These are phyloP conservation scores for Trematocara macrostoma DNA, from an alignment of 2,113 vertebrate species.

Conservation along the genomic window DNA sequence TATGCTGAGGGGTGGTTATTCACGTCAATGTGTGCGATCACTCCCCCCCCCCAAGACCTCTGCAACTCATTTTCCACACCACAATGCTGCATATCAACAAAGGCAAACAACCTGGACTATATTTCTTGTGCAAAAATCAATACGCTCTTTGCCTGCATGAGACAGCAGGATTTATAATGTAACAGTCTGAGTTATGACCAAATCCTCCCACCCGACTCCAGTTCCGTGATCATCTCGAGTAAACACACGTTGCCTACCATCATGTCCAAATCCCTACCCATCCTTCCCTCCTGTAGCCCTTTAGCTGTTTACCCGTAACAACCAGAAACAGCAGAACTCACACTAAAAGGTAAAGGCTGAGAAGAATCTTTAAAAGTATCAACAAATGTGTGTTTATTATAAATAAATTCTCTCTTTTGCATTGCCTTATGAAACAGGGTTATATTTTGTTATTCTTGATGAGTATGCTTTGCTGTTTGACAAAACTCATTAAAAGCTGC, in stretches of 20 bases:
- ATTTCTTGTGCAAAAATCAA: slow-evolving; percentile 63
- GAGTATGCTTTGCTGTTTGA: background rate
- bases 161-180: slow-evolving; percentile 53
- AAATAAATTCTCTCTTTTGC: background rate
- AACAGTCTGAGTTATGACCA: slow-evolving; percentile 39
- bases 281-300: background rate
- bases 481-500: background rate
- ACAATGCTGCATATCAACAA: slow-evolving; percentile 39
- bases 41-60: background rate
- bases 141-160: slow-evolving; percentile 41
- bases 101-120: slow-evolving; percentile 28
- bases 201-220: background rate
- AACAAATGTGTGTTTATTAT: background rate
- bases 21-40: background rate
- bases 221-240: background rate
- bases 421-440: background rate
- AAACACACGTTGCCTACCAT: background rate
- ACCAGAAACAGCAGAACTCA: background rate
- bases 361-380: background rate
- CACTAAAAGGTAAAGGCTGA: background rate
- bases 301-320: background rate
- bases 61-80: slow-evolving; percentile 8
- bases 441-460: background rate
- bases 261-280: background rate
- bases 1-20: background rate